Evolutionary conservation across 2,888 invertebrate species (phyloP), one percentile per base, ranked within the genome.

Genomic region (Pandemis heparana): DNA sequence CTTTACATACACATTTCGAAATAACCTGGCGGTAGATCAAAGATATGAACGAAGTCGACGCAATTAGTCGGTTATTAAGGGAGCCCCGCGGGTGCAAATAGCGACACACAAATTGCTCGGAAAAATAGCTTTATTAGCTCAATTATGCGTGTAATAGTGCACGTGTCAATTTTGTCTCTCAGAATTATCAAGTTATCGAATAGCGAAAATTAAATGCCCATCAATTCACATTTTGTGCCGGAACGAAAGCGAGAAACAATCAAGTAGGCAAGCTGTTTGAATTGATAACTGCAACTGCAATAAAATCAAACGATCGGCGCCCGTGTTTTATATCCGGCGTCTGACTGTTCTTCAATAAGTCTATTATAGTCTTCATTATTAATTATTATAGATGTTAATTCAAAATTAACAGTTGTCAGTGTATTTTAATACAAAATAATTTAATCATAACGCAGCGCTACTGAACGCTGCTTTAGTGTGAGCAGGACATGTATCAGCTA

Each of bases 51-150:
- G 72, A 77, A 77, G 72, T 77, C 70, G 70, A 71, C 67, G 81
- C 85, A 83, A 83, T 81, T 79, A 80, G 75, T 76, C 75, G 65
- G 81, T 81, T 79, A 85, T 82, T 82, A 81, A 80, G 81, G 81
- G 81, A 78, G 76, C 77, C 76, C 76, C 69, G 76, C 76, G 76
- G 78, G 76, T 77, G 77, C 68, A 77, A 76, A 78, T 77, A 78
- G 77, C 68, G 39, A 69, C 75, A 39, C 68, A 79, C 79, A 82
- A 81, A 81, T 83, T 81, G 77, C 78, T 77, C 78, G 78, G 82
- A 83, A 85, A 84, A 84, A 86, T 84, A 82, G 81, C 85, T 86
- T 81, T 82, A 83, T 86, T 79, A 77, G 75, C 77, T 79, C 81
- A 84, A 85, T 87, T 83, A 86, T 78, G 71, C 56, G 71, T 75